Evolutionary conservation across 2,888 invertebrate species (phyloP), one percentile per base, ranked within the genome.

Genomic region (Nomada fabriciana): DNA sequence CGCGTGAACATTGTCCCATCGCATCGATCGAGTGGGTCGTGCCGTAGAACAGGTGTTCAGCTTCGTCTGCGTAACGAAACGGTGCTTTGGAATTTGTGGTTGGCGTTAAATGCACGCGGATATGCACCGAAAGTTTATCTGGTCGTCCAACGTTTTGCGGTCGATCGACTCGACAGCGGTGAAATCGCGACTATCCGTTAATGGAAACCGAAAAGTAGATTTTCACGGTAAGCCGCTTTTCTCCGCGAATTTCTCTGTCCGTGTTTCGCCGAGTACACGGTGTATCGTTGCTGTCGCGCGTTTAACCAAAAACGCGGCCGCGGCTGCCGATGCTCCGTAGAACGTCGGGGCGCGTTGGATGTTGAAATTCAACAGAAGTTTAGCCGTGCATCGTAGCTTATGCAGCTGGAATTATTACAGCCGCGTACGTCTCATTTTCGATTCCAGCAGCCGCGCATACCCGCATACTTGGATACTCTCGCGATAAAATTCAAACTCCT

Each of bases 401-500:
- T 25, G 50, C 42, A 55, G 71, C 20, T 53, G 55, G 64, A 77
- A 59, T 80, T 81, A 80, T 80, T 69, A 63, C 68, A 64, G 29
- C 53, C 25, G 47, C 52, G 65, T 57, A 53, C 70, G 57, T 65
- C 74, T 71, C 60, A 64, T 64, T 70, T 65, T 74, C 80, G 69
- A 73, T 82, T 60, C 71, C 74, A 36, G 50, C 61, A 57, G 55
- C 53, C 61, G 59, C 53, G 47, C 53, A 64, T 61, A 83, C 76
- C 9, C 15, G 36, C 36, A 9, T 72, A 72, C 63, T 76, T 74
- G 73, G 75, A 61, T 67, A 52, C 23, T 57, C n/a, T 3, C 5
- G 75, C 78, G 61, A 84, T 86, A 82, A 83, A 82, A 76, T 75
- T 86, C 73, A 72, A 79, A 80, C 72, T 80, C 72, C 55, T 29